Evolutionary conservation across 2,888 invertebrate genomes (phyloP), one percentile per base, ranked within the genome.

Genomic region (Falcaria lacertinaria): DNA sequence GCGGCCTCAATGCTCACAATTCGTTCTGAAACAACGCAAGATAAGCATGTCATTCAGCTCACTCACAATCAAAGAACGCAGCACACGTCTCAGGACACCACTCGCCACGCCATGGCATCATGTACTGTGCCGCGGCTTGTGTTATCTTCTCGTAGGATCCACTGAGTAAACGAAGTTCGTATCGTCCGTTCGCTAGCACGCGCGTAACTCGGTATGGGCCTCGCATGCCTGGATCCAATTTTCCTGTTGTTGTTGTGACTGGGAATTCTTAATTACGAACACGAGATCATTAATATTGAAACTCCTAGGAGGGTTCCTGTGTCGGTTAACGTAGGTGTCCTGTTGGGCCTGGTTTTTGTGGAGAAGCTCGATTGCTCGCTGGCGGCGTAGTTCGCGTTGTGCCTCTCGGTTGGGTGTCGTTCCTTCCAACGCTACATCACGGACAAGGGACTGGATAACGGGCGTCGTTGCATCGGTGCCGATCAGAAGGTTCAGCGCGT

Each of bases 131-230:
- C 32, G 43, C 50, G 1, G 57, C 48, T 32, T 54, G 50, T 2
- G 52, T 52, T 0, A 34, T 44, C 22, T 54, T 57, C 0, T 52
- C 54, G 36, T 48, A 48, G 2, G 35, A 39, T 0, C 53, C 50
- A 15, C 35, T 22, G 2, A 55, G 19, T 8, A 56, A 34, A n/a
- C 34, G 28, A 22, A 52, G 43, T 41, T 47, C 48, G 34, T 54
- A 48, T 3, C 52, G 44, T 7, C 33, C 41, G 25, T 40, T 25
- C 7, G 48, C 44, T 5, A 52, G 39, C 0, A 41, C 35, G 0
- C 37, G 16, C 0, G 35, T 15, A 0, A 55, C 47, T 0, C 28
- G 25, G 32, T 58, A 55, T 6, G 55, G 54, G 0, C 52, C 54
- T 2, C 55, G 39, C 52, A 55, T 53, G 0, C 48, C 41, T 13